Conservation (phyloP, 2,888 invertebrate genomes). For the Aphodius sticticus region DNA sequence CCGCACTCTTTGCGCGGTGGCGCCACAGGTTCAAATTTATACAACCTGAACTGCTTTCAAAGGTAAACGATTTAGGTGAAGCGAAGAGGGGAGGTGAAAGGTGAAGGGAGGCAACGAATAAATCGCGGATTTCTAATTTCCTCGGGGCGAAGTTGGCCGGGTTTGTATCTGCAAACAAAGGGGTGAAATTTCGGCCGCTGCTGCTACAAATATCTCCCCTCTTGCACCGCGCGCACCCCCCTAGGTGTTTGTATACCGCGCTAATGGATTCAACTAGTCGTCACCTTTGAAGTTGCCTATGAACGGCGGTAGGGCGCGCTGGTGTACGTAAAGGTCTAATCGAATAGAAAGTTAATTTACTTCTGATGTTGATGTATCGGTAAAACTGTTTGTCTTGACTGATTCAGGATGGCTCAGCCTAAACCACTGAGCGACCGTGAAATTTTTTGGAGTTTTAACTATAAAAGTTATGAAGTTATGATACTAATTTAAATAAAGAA, state of each 20-base stretch:
- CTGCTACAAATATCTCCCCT: not conserved
- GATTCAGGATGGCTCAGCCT: too few relatives aligned
- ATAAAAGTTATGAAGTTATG: too few relatives aligned
- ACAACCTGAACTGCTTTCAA: not conserved
- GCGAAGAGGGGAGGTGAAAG: not conserved
- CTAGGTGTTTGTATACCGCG: not conserved
- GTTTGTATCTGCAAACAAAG: not conserved
- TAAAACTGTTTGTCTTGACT: too few relatives aligned
- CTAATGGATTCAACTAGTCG: conserved; percentile 4
- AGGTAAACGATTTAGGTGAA: not conserved
- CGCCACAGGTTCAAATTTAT: conserved; percentile 4
- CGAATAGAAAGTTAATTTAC: too few relatives aligned
- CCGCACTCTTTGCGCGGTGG: not conserved
- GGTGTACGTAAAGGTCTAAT: not conserved
- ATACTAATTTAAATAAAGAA: too few relatives aligned
- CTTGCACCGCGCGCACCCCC: not conserved
- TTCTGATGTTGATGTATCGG: too few relatives aligned
- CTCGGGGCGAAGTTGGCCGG: not conserved
- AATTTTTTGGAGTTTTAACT: too few relatives aligned
- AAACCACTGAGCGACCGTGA: too few relatives aligned
- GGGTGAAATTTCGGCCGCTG: not conserved
- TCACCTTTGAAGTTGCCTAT: not conserved
- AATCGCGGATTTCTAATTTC: conserved; percentile 4
- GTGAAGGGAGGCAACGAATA: not conserved
- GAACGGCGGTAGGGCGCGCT: not conserved